phyloP scores from a whole-genome alignment of 2,797 vertebrate species.

The Lutjanus campechanus region DNA sequence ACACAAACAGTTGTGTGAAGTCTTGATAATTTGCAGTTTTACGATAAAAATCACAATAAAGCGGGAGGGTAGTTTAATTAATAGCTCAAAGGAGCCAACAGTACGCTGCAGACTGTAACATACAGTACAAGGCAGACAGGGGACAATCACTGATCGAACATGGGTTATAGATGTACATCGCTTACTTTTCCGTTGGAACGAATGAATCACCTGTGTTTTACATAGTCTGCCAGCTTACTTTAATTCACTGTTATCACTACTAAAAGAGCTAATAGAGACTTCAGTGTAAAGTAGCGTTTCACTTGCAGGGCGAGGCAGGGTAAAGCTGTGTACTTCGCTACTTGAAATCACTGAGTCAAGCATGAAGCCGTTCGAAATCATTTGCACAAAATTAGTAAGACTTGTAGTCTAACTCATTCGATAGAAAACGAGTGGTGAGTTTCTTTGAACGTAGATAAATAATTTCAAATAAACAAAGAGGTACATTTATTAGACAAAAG shows the following conservation, averaged over 20 bases:
- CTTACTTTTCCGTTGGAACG: not conserved
- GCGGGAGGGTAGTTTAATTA: not conserved
- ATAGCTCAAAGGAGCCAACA: not conserved
- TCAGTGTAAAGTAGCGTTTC: conserved; percentile 30
- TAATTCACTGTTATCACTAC: not conserved
- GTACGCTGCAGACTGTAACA: not conserved
- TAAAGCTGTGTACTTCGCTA: conserved; percentile 22
- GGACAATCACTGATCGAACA: not conserved
- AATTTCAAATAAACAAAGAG: conserved; percentile 51
- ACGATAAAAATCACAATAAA: not conserved
- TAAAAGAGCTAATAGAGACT: conserved; percentile 19
- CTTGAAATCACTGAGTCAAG: conserved; percentile 6
- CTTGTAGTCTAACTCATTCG: not conserved
- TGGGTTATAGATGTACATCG: no score
- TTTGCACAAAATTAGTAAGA: not conserved
- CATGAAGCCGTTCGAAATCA: not conserved
- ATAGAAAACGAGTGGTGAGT: not conserved
- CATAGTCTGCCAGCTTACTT: not conserved
- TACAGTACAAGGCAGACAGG: no score
- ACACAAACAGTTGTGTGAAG: not conserved
- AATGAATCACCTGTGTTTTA: not conserved
- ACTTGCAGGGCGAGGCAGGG: conserved; percentile 34
- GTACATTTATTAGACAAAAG: conserved; percentile 34
- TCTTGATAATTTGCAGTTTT: not conserved
- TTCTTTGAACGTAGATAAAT: not conserved